Evolutionary conservation across 1,140 invertebrate species (phyloP), one percentile per base, ranked within the genome.

Genomic region (Trinorchestia longiramus): DNA sequence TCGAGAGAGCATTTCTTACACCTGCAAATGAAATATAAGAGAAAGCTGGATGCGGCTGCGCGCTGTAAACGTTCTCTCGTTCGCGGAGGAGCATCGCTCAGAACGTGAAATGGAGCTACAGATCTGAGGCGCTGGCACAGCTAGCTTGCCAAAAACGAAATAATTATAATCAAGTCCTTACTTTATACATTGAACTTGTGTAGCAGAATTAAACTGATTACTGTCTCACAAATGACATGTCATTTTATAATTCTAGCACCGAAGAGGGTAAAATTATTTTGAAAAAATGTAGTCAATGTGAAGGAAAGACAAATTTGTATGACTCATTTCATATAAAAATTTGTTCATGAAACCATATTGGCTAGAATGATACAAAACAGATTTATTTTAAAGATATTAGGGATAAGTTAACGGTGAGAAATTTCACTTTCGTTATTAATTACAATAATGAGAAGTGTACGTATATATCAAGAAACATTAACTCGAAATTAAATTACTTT

Each of bases 1-100:
- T 94, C 92, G 41, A 23, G 43, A 47, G 44, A 47, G 44, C 92
- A 94, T 94, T 94, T 94, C 92, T 94, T 94, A 40, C 92, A 94
- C 92, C 92, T 94, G 92, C 40, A 94, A 94, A 45, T 94, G 92
- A 94, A 94, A 94, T 94, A 94, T 94, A 94, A 94, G 92, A 45
- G 92, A 45, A 94, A 94, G 92, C 92, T 43, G 43, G 92, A 44
- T 45, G 44, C 92, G 43, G 92, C 92, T 43, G 44, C 44, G 44
- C 41, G 92, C 36, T n/a, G 41, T 47, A 45, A 44, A 94, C 40
- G 92, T 94, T 45, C 17, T 47, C 43, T 40, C 92, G 44, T 43
- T 47, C 44, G 43, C 19, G 36, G 44, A 40, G 36, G 43, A 94
- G 92, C 44, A 43, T 94, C 44, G 43, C 43, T 94, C 92, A 94